phyloP scores from a whole-genome alignment of 2,888 invertebrate genomes.

The Drosophila yooni region DNA sequence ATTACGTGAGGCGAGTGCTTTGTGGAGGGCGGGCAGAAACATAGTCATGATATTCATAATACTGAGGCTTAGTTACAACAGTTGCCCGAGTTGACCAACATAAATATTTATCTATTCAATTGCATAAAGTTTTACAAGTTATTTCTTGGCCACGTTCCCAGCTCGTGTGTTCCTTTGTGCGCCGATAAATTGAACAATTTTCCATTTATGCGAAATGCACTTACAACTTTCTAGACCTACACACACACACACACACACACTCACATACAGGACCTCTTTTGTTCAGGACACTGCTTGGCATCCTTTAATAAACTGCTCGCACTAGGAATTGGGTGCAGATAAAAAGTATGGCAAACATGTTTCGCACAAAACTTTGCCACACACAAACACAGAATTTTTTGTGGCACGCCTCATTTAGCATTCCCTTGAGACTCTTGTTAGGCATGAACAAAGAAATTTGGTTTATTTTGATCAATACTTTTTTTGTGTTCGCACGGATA shows the following conservation, averaged over 20 bases:
- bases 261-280: slow-evolving; percentile 30
- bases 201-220: slow-evolving; percentile 72
- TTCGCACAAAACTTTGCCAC: slow-evolving; percentile 46
- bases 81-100: slow-evolving; percentile 41
- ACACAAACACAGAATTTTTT: slow-evolving; percentile 7
- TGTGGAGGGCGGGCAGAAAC: neutral
- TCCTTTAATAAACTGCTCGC: slow-evolving; percentile 55
- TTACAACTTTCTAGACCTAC: slow-evolving; percentile 48
- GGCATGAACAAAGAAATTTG: slow-evolving; percentile 57
- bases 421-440: slow-evolving; percentile 23
- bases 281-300: slow-evolving; percentile 37
- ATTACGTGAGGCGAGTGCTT: slow-evolving; percentile 18
- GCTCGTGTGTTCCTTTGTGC: slow-evolving; percentile 48
- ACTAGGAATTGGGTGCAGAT: slow-evolving; percentile 42
- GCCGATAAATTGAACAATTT: slow-evolving; percentile 72
- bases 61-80: slow-evolving; percentile 1
- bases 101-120: slow-evolving; percentile 56
- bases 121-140: slow-evolving; percentile 43
- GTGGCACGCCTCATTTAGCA: slow-evolving; percentile 37
- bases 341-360: slow-evolving; percentile 60
- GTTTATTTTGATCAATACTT: slow-evolving; percentile 34
- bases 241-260: neutral
- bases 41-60: slow-evolving; percentile 5
- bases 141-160: slow-evolving; percentile 24
- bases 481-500: slow-evolving; percentile 13